A percentile compares a stretch with the other conserved stretches of the same genome.
Evolutionary conservation across 2,888 invertebrate species (phyloP).

Genomic region (Epistrophe grossulariae): DNA sequence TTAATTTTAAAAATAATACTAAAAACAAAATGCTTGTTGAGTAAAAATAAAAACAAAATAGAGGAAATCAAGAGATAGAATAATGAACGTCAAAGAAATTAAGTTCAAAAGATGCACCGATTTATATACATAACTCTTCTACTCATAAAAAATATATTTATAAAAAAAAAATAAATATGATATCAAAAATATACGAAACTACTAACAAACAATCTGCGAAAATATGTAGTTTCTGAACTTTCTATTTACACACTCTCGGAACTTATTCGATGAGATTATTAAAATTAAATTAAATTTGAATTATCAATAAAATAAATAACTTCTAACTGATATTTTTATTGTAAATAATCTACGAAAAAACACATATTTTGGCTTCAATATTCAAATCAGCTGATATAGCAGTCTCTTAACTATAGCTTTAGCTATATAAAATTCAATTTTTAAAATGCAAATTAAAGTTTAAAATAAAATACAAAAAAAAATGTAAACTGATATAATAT

Average conservation of each 20-base stretch:
- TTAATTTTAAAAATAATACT: constrained; percentile 16
- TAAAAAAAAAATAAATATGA: neutral
- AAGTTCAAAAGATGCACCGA: constrained; percentile 22
- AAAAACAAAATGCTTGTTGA: constrained; percentile 9
- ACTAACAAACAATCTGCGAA: constrained; percentile 25
- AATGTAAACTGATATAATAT: constrained; percentile 39
- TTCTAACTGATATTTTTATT: constrained; percentile 48
- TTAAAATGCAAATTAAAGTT: constrained; percentile 51
- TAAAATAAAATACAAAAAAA: constrained; percentile 23
- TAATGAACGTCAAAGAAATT: constrained; percentile 1
- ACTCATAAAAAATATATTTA: constrained; percentile 24
- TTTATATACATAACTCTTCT: constrained; percentile 23
- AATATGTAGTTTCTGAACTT: constrained; percentile 35
- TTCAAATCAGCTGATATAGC: constrained; percentile 55
- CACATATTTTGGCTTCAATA: constrained; percentile 50
- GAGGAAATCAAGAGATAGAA: neutral
- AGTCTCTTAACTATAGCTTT: constrained; percentile 52
- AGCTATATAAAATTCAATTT: constrained; percentile 57
- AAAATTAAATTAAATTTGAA: constrained; percentile 29
- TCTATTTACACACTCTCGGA: constrained; percentile 36
- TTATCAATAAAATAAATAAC: constrained; percentile 33
- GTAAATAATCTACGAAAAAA: constrained; percentile 57
- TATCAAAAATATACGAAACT: constrained; percentile 14
- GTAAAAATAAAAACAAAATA: constrained; percentile 7
- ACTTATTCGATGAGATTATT: constrained; percentile 33